Conservation (phyloP, 1,140 invertebrate genomes). For the Leptopilina boulardi region DNA sequence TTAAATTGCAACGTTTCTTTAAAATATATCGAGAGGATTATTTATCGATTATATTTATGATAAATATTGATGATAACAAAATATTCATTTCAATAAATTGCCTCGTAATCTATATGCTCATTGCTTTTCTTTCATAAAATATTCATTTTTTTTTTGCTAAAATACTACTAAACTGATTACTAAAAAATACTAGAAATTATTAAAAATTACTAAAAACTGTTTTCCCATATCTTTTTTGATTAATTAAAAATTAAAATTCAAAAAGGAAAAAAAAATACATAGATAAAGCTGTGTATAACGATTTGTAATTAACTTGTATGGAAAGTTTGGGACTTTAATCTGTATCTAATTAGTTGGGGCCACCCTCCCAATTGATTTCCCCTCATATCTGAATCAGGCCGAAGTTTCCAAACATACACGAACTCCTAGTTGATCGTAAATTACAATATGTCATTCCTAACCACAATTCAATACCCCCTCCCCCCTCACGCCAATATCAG, state of each 20-base stretch:
- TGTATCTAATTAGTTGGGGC: slow-evolving; percentile 1
- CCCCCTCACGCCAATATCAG: slow-evolving; percentile 18
- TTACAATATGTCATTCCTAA: slow-evolving; percentile 13
- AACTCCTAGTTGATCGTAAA: slow-evolving; percentile 20
- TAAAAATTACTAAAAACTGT: no score
- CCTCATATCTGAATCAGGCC: neutral
- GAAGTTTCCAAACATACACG: slow-evolving; percentile 10
- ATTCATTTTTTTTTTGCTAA: no score
- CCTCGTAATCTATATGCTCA: neutral
- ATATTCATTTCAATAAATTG: slow-evolving; percentile 6
- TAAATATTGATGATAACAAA: neutral
- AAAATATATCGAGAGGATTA: neutral
- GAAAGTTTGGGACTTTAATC: neutral
- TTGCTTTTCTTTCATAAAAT: neutral
- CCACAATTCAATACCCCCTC: slow-evolving; percentile 22
- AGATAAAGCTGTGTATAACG: neutral
- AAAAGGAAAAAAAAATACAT: neutral
- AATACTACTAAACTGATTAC: no score
- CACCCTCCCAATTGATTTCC: slow-evolving; percentile 14
- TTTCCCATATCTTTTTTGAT: no score
- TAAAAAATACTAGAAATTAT: no score
- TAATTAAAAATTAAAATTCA: no score
- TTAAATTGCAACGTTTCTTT: neutral
- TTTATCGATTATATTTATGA: neutral
- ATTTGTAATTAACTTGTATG: neutral